A percentile compares a stretch with the other conserved stretches of the same genome.
These are phyloP conservation scores for Molossus alvarezi DNA, from an alignment of 2,797 vertebrate genomes.

Conservation along the genomic window DNA sequence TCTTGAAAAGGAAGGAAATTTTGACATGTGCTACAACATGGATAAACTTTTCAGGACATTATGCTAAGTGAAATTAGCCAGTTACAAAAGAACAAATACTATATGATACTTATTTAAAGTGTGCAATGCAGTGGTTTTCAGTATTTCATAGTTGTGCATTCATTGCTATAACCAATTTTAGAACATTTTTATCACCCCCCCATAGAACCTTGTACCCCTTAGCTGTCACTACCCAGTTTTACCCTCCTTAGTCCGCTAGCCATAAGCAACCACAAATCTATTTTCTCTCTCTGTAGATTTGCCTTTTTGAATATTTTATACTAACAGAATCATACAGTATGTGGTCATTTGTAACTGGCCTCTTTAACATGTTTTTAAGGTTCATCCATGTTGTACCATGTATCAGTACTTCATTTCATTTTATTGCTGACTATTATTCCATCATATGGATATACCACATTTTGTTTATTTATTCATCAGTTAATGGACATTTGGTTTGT, in stretches of 20 bases:
- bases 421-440: not conserved
- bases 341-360: not conserved
- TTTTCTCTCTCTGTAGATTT: not conserved
- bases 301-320: not conserved
- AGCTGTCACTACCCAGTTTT: not conserved
- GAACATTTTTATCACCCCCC: not conserved
- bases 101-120: not conserved
- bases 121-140: not conserved
- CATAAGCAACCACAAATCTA: not conserved
- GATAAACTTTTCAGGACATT: too few species aligned
- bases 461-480: not conserved
- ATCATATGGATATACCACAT: not conserved
- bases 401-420: not conserved
- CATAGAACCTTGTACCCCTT: not conserved
- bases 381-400: not conserved
- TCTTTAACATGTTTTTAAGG: slow-evolving; percentile 2
- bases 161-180: slow-evolving; percentile 1
- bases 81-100: too few species aligned
- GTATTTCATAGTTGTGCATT: not conserved
- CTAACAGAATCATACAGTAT: not conserved
- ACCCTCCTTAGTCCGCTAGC: not conserved
- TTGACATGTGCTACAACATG: too few species aligned
- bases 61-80: too few species aligned
- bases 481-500: not conserved
- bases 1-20: too few species aligned